A percentile compares a stretch with the other conserved stretches of the same genome.
These are phyloP conservation scores for Trematomus bernacchii DNA, from an alignment of 2,797 vertebrate genomes.

Conservation along the genomic window DNA sequence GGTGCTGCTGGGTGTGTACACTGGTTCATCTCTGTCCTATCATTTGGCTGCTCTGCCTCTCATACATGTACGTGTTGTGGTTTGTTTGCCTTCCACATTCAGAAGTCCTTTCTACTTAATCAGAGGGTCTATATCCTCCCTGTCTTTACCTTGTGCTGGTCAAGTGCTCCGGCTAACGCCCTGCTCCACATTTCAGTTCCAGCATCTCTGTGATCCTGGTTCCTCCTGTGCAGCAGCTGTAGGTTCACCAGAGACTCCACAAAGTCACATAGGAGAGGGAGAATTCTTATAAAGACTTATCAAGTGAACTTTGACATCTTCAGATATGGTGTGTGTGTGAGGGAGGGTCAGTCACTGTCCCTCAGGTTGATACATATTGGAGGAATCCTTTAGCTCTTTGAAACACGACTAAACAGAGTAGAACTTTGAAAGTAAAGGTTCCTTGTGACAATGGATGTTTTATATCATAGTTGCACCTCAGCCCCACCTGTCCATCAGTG, in stretches of 20 bases:
- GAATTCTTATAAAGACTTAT: not conserved
- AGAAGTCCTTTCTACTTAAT: slow-evolving; percentile 3
- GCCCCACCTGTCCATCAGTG: too few relatives aligned
- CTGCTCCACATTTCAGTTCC: slow-evolving; percentile 6
- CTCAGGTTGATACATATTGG: too few relatives aligned
- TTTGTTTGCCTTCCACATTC: slow-evolving; percentile 29
- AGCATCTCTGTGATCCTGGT: not conserved
- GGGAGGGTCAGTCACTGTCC: too few relatives aligned
- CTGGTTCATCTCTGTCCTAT: slow-evolving; percentile 48
- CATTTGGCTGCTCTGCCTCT: slow-evolving; percentile 45
- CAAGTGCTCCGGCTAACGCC: slow-evolving; percentile 1
- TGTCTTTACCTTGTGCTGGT: slow-evolving; percentile 28
- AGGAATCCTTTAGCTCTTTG: too few relatives aligned
- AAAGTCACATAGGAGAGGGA: not conserved
- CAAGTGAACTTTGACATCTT: not conserved
- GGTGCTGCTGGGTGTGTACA: slow-evolving; percentile 25
- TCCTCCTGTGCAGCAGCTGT: not conserved
- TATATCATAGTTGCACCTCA: too few relatives aligned
- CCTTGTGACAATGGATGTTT: too few relatives aligned
- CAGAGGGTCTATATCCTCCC: slow-evolving; percentile 1
- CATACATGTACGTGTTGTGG: not conserved
- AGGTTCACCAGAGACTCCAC: not conserved
- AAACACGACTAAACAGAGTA: too few relatives aligned
- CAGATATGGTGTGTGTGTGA: not conserved
- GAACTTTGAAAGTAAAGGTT: too few relatives aligned